phyloP scores from a whole-genome alignment of 2,113 vertebrate species.

The Lagopus muta region DNA sequence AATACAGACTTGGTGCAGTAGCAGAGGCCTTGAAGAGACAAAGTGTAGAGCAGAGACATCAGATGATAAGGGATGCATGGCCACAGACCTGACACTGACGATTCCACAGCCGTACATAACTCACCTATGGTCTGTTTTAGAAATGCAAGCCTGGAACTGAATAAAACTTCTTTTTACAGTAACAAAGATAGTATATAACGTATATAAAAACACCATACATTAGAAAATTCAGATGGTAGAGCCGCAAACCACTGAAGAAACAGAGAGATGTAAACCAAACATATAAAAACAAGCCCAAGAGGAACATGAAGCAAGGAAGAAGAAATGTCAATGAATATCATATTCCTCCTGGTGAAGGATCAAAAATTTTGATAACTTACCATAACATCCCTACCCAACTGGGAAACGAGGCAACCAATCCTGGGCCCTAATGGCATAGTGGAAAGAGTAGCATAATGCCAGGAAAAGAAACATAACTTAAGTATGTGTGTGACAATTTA shows the following conservation, averaged over 20 bases:
- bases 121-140: not conserved
- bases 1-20: not conserved
- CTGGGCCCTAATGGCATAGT: not conserved
- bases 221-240: not conserved
- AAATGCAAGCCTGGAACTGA: not conserved
- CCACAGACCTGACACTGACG: not conserved
- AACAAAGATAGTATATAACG: not conserved
- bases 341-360: not conserved
- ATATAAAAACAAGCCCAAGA: not conserved
- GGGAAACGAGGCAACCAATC: not conserved
- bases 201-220: not conserved
- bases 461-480: not conserved
- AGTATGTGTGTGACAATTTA: not conserved
- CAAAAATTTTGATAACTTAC: not conserved
- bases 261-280: not conserved
- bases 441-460: not conserved
- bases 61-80: not conserved
- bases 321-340: not conserved
- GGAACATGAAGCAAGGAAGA: not conserved
- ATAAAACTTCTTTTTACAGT: not conserved
- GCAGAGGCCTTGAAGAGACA: not conserved
- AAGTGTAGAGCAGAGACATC: not conserved
- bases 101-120: not conserved
- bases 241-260: not conserved
- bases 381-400: not conserved